A percentile compares a stretch with the other conserved stretches of the same genome.
These are phyloP conservation scores for Choreutis nemorana DNA, from an alignment of 2,888 invertebrate genomes.

Conservation along the genomic window DNA sequence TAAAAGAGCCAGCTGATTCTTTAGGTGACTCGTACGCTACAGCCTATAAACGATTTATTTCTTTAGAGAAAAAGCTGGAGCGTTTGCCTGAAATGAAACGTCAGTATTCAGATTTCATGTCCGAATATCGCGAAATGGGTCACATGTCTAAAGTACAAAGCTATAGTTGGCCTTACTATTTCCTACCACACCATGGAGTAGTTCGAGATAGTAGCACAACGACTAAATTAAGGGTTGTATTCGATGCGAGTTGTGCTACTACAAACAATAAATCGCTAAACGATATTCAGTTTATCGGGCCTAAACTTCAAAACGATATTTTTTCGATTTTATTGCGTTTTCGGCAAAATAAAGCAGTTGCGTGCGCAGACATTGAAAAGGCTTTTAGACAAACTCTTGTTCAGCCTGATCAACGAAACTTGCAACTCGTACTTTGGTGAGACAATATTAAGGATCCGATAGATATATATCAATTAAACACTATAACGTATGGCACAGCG, in stretches of 20 bases:
- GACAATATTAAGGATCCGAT: conserved; percentile 13
- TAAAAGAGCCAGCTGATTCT: conserved; percentile 6
- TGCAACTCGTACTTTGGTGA: conserved; percentile 16
- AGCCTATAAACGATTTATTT: conserved; percentile 8
- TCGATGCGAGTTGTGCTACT: conserved; percentile 9
- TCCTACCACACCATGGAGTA: conserved; percentile 12
- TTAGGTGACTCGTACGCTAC: conserved; percentile 10
- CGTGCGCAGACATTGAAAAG: conserved; percentile 15
- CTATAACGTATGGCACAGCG: conserved; percentile 18
- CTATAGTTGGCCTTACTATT: conserved; percentile 6
- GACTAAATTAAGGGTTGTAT: conserved; percentile 9
- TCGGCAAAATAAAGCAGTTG: conserved; percentile 10
- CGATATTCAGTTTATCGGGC: conserved; percentile 12
- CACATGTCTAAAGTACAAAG: conserved; percentile 9
- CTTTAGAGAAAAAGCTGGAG: conserved; percentile 10
- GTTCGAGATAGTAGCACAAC: conserved; percentile 8
- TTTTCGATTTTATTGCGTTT: conserved; percentile 15
- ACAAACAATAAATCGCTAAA: conserved; percentile 11
- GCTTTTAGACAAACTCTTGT: conserved; percentile 14
- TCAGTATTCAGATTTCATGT: conserved; percentile 11
- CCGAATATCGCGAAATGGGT: conserved; percentile 10
- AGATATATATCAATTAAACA: conserved; percentile 15
- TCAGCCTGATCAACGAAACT: conserved; percentile 2
- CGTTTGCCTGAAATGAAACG: conserved; percentile 7
- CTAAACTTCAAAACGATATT: conserved; percentile 14